A percentile compares a stretch with the other conserved stretches of the same genome.
Conservation (phyloP, 2,888 invertebrate genomes). For the Drosophila quinaria region DNA sequence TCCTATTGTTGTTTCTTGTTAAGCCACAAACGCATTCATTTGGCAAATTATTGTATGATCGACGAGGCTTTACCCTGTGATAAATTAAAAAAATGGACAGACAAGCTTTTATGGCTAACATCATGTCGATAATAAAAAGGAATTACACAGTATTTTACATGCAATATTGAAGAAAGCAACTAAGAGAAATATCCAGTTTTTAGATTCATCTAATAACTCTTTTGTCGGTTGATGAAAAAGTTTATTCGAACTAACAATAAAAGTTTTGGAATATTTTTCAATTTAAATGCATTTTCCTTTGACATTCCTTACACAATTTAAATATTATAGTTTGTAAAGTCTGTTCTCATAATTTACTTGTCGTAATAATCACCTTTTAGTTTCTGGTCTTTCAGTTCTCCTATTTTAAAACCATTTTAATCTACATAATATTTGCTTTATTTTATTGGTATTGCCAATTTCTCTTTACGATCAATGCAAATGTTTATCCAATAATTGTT, state of each 20-base stretch:
- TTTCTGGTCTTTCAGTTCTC: neutral
- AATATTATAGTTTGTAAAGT: too few relatives aligned
- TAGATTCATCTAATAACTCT: too few relatives aligned
- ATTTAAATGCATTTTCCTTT: too few relatives aligned
- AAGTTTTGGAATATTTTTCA: neutral
- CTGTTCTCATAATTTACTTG: neutral
- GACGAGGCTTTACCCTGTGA: neutral
- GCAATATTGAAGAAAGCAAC: neutral
- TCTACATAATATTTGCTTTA: slow-evolving; percentile 2
- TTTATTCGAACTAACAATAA: neutral
- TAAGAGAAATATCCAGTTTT: neutral
- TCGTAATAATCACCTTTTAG: neutral
- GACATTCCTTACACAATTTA: too few relatives aligned
- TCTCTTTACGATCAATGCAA: slow-evolving; percentile 23
- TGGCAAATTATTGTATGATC: neutral
- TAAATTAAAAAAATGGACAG: neutral
- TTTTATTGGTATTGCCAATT: slow-evolving; percentile 2
- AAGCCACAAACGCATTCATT: neutral
- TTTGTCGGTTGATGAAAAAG: neutral
- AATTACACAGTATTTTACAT: neutral
- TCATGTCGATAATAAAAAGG: neutral
- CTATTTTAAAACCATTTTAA: neutral
- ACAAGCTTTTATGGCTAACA: too few relatives aligned
- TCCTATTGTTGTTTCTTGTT: neutral
- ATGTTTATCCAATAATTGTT: slow-evolving; percentile 10